These are phyloP conservation scores for Piezodorus guildinii DNA, from an alignment of 1,140 invertebrate genomes.

Conservation along the genomic window DNA sequence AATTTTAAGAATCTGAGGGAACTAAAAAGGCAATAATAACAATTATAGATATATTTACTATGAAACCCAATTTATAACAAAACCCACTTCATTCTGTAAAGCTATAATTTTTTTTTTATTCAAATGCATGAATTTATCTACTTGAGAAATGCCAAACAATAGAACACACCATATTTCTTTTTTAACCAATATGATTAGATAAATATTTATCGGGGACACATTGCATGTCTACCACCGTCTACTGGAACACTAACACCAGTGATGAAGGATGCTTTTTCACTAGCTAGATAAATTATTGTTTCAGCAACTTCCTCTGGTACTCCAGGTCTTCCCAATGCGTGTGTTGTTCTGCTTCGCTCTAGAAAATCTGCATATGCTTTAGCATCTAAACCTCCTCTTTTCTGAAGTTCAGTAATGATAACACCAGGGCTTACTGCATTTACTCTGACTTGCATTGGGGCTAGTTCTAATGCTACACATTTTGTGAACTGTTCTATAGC, in stretches of 20 bases:
- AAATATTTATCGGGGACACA: constrained; percentile 40
- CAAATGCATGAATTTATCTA: too few relatives aligned
- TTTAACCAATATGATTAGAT: too few relatives aligned
- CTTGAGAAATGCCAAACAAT: too few relatives aligned
- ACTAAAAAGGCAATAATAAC: too few relatives aligned
- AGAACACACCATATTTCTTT: too few relatives aligned
- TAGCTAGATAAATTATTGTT: constrained; percentile 38
- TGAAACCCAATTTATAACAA: too few relatives aligned
- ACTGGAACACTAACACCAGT: constrained; percentile 42
- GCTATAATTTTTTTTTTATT: too few relatives aligned
- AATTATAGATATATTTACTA: too few relatives aligned
- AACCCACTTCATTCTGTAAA: too few relatives aligned
- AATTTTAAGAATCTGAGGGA: too few relatives aligned
- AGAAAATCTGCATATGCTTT: constrained; percentile 47
- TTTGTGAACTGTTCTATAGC: constrained; percentile 55
- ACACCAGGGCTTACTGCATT: constrained; percentile 54
- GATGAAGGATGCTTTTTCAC: constrained; percentile 38
- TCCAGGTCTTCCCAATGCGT: constrained; percentile 40
- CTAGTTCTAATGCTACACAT: constrained; percentile 44
- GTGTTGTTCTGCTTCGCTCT: constrained; percentile 39
- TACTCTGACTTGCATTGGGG: constrained; percentile 44
- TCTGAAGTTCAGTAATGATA: constrained; percentile 50
- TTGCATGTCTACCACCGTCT: constrained; percentile 52
- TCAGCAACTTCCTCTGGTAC: constrained; percentile 39
- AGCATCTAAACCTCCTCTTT: constrained; percentile 47